Percentiles rank a stretch among this genome's conserved stretches.
Conservation (phyloP, 1,140 invertebrate species). For the Cylas formicarius region DNA sequence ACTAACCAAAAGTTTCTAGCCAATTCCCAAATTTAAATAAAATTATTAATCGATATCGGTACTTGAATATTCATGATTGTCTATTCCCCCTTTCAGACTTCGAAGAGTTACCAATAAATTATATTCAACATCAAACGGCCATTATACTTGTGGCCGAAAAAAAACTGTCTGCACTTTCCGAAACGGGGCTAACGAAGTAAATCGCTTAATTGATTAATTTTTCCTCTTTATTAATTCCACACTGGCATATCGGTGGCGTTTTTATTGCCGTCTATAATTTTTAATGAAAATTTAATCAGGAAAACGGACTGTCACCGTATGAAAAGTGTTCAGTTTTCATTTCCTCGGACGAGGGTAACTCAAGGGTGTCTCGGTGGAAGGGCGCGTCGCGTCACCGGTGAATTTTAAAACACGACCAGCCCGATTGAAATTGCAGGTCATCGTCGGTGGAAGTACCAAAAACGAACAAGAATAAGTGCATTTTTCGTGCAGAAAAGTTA, state of each 20-base stretch:
- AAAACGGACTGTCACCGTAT: conserved; percentile 28
- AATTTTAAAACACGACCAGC: too few species aligned
- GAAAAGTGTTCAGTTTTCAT: conserved; percentile 31
- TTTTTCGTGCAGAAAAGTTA: too few species aligned
- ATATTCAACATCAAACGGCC: not conserved
- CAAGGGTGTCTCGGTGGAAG: conserved; percentile 30
- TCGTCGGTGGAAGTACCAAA: too few species aligned
- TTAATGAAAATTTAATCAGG: conserved; percentile 37
- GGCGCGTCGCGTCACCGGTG: too few species aligned
- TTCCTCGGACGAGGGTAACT: conserved; percentile 28
- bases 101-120: too few species aligned
- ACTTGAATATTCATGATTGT: too few species aligned
- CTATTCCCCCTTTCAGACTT: too few species aligned
- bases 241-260: conserved; percentile 21
- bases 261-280: conserved; percentile 28
- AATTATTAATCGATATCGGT: too few species aligned
- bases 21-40: too few species aligned
- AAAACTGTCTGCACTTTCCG: conserved; percentile 17
- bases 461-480: too few species aligned
- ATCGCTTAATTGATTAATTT: conserved; percentile 24
- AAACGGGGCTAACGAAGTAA: conserved; percentile 23
- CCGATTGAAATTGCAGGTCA: too few species aligned
- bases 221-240: conserved; percentile 24
- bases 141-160: conserved; percentile 8
- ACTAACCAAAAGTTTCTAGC: too few species aligned